phyloP scores from a whole-genome alignment of 37 sponge, comb jelly and placozoan genomes.

The Halisarca cf. caerulea region DNA sequence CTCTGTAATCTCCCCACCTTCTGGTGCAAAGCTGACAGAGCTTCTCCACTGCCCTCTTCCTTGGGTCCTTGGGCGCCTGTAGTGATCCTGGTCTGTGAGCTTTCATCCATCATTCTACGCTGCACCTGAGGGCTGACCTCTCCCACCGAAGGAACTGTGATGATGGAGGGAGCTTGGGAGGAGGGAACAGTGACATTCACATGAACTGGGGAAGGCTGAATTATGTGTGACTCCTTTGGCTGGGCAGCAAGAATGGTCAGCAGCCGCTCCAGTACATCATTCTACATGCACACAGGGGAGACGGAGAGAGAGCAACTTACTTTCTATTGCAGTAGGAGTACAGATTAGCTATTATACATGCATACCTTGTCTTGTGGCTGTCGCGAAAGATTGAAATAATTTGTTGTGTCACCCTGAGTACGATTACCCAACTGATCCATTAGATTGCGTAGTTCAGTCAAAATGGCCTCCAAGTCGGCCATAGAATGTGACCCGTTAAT shows the following conservation, averaged over 20 bases:
- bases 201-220: slow-evolving; percentile 29
- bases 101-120: background rate
- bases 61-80: too few relatives aligned
- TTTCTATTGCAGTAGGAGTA: background rate
- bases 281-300: slow-evolving; percentile 17
- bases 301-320: background rate
- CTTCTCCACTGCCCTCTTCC: background rate
- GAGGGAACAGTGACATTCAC: slow-evolving; percentile 20
- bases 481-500: background rate
- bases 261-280: background rate
- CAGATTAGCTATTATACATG: too few relatives aligned
- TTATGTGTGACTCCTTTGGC: background rate
- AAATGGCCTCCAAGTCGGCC: slow-evolving; percentile 12
- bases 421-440: background rate
- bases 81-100: background rate
- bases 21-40: slow-evolving; percentile 3
- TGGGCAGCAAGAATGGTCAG: background rate
- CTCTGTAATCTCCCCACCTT: slow-evolving; percentile 38
- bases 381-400: slow-evolving; percentile 9
- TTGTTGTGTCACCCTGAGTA: slow-evolving; percentile 4
- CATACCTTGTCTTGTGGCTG: background rate
- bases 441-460: background rate
- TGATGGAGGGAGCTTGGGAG: background rate
- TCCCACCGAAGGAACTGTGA: background rate
- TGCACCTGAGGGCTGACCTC: slow-evolving; percentile 16